phyloP scores from a whole-genome alignment of 2,888 invertebrate species.

The Creontiades dilutus region DNA sequence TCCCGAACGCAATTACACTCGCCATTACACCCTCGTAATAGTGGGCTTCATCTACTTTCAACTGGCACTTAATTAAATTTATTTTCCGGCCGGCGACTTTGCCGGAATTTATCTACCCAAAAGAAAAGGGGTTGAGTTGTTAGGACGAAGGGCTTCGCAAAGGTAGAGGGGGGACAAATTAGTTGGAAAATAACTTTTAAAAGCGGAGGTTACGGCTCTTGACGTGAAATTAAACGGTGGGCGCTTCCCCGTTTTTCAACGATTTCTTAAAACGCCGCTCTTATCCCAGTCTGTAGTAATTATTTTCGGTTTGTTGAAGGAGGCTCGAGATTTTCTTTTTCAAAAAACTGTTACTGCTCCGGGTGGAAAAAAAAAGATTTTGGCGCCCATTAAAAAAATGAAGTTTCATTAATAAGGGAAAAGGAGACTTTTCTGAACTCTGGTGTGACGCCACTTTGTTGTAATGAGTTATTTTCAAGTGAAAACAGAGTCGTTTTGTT shows the following conservation, averaged over 20 bases:
- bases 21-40: constrained; percentile 68
- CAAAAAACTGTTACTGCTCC: constrained; percentile 2
- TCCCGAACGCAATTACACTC: constrained; percentile 69
- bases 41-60: constrained; percentile 63
- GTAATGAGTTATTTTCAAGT: background rate
- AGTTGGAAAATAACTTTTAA: constrained; percentile 72
- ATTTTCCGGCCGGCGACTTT: constrained; percentile 63
- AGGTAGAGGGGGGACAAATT: constrained; percentile 61
- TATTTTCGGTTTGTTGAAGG: constrained; percentile 11
- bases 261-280: constrained; percentile 31
- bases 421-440: background rate
- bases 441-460: background rate
- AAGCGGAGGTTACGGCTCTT: constrained; percentile 62
- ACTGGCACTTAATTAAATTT: constrained; percentile 72
- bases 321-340: background rate
- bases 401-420: background rate
- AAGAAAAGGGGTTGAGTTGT: constrained; percentile 51
- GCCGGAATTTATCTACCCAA: constrained; percentile 66
- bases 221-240: constrained; percentile 68
- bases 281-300: constrained; percentile 2
- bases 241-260: constrained; percentile 44
- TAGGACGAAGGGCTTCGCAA: background rate
- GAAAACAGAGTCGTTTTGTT: background rate
- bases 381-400: constrained; percentile 14
- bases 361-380: background rate